Evolutionary conservation across 2,113 vertebrate species (phyloP).

Genomic region (Gallinago undulata): DNA sequence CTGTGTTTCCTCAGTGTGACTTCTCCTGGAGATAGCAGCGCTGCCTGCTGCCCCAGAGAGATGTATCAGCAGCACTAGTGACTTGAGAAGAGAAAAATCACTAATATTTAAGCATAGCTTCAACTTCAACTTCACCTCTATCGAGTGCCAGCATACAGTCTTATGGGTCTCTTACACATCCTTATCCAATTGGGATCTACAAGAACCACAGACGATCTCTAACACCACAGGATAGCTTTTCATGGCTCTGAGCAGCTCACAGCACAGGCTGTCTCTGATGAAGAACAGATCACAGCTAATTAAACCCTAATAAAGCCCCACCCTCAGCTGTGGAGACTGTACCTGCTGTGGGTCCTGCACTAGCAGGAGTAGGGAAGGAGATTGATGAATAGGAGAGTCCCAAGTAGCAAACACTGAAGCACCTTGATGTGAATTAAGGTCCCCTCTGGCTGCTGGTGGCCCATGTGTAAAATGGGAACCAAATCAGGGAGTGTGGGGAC

Average conservation of each 20-base stretch:
- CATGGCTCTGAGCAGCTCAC: not conserved
- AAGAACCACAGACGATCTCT: not conserved
- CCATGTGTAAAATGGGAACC: not conserved
- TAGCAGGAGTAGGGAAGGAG: not conserved
- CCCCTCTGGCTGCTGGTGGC: not conserved
- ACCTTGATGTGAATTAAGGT: not conserved
- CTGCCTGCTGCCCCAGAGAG: not conserved
- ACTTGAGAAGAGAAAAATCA: not conserved
- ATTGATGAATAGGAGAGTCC: not conserved
- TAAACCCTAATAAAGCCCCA: not conserved
- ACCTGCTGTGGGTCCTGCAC: not conserved
- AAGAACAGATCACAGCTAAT: not conserved
- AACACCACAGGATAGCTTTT: not conserved
- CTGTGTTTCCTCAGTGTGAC: not conserved
- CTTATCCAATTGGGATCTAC: not conserved
- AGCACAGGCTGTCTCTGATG: not conserved
- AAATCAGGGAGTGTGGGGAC: not conserved
- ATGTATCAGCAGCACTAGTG: not conserved
- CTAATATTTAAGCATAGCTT: not conserved
- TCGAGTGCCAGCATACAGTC: not conserved
- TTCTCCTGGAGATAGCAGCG: not conserved
- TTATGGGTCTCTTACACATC: too few species aligned
- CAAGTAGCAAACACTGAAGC: not conserved
- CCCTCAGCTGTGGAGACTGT: not conserved
- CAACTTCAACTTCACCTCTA: not conserved